A percentile compares a stretch with the other conserved stretches of the same genome.
These are phyloP conservation scores for Siderastrea siderea DNA, from an alignment of 92 coral and sea anemone species.

Conservation along the genomic window DNA sequence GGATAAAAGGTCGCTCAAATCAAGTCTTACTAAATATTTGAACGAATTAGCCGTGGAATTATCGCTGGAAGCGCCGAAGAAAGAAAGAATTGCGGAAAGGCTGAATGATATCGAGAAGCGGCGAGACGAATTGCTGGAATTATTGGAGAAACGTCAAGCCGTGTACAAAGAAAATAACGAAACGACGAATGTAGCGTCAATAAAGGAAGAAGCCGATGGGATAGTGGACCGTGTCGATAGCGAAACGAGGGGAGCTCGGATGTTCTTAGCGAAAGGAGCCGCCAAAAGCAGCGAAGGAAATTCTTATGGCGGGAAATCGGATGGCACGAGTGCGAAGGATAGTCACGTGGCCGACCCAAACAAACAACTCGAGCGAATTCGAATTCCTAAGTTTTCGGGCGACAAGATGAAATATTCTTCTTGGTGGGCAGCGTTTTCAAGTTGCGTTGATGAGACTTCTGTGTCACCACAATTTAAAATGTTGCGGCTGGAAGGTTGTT, in stretches of 20 bases:
- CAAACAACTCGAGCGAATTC: conserved; percentile 19
- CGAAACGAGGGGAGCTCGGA: too few species aligned
- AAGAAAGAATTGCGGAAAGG: conserved; percentile 4
- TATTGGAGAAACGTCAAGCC: not conserved
- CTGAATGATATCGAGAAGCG: conserved; percentile 19
- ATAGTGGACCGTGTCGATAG: too few species aligned
- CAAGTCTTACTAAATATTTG: conserved; percentile 3
- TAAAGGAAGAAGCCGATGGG: not conserved
- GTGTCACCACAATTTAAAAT: too few species aligned
- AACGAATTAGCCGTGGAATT: conserved; percentile 31
- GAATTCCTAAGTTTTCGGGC: conserved; percentile 24
- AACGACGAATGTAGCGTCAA: not conserved
- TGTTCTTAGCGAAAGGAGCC: too few species aligned
- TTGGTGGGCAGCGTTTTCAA: conserved; percentile 24
- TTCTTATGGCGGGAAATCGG: not conserved
- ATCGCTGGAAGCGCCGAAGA: conserved; percentile 9
- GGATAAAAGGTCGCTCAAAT: not conserved
- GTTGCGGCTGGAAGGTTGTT: too few species aligned
- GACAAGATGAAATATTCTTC: conserved; percentile 15
- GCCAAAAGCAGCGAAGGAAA: not conserved
- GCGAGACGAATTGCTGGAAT: conserved; percentile 17
- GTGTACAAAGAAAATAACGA: conserved; percentile 17
- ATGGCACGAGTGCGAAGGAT: too few species aligned
- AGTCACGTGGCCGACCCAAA: conserved; percentile 9
- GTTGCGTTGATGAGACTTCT: too few species aligned